Percentiles rank a stretch among this genome's conserved stretches.
Conservation (phyloP, 2,888 invertebrate species). For the Acronicta psi region DNA sequence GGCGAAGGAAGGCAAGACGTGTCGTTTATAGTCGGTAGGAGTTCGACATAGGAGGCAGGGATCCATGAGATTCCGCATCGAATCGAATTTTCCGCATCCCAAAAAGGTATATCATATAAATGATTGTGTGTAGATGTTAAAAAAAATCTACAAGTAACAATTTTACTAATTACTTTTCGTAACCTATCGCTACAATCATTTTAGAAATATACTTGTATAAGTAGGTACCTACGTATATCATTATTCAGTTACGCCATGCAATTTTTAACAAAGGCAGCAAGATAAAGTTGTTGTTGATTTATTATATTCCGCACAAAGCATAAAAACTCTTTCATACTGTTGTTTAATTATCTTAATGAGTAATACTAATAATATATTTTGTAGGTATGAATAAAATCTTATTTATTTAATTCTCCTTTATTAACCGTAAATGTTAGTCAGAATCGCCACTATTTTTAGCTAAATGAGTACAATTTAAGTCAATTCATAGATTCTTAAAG, state of each 20-base stretch:
- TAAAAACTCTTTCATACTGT: not conserved
- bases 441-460: conserved; percentile 40
- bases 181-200: too few relatives aligned
- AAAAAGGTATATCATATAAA: too few relatives aligned
- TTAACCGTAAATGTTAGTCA: conserved; percentile 26
- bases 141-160: too few relatives aligned
- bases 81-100: too few relatives aligned
- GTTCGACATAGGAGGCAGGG: too few relatives aligned
- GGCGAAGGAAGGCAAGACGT: too few relatives aligned
- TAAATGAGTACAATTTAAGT: conserved; percentile 42
- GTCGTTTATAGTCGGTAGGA: too few relatives aligned
- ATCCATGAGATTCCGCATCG: too few relatives aligned
- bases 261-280: conserved; percentile 3
- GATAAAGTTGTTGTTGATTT: not conserved
- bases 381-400: not conserved
- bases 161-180: too few relatives aligned
- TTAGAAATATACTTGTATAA: too few relatives aligned
- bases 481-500: conserved; percentile 48
- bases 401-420: conserved; percentile 14
- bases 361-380: not conserved
- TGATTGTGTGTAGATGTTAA: too few relatives aligned
- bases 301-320: conserved; percentile 2
- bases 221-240: too few relatives aligned
- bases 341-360: conserved; percentile 4
- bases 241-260: not conserved